Conservation (phyloP, 2,113 vertebrate species). For the Cinclus cinclus region DNA sequence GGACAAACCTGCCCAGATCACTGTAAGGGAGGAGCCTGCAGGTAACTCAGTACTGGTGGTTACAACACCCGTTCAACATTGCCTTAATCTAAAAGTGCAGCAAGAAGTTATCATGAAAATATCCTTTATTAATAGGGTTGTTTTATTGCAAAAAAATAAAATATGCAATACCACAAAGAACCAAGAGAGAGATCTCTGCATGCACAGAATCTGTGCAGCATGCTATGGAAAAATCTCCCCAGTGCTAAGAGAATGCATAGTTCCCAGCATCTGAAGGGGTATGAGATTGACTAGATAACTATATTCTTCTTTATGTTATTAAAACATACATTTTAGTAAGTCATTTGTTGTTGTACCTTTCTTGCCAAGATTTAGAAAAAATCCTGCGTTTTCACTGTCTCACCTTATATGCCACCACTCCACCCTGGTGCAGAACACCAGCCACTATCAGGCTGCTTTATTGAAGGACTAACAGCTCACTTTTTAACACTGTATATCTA, state of each 20-base stretch:
- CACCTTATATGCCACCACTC: not conserved
- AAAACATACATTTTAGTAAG: not conserved
- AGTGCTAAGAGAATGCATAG: not conserved
- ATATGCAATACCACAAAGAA: not conserved
- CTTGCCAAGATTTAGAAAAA: not conserved
- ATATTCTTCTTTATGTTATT: not conserved
- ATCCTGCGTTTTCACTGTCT: not conserved
- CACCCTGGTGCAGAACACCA: not conserved
- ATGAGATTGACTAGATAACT: not conserved
- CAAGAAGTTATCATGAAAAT: not conserved
- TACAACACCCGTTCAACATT: not conserved
- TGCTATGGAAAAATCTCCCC: not conserved
- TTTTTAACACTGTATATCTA: not conserved
- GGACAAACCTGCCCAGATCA: not conserved
- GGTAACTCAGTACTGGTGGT: not conserved
- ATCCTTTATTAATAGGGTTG: not conserved
- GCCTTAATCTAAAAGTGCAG: not conserved
- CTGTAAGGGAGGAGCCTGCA: not conserved
- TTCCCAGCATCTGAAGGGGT: not conserved
- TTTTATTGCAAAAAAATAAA: not conserved
- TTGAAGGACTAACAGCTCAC: not conserved
- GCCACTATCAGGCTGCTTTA: not conserved
- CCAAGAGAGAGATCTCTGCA: not conserved
- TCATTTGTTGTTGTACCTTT: not conserved
- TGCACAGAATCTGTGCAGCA: not conserved